Evolutionary conservation across 2,113 vertebrate species (phyloP).

Genomic region (Sciurus niger): DNA sequence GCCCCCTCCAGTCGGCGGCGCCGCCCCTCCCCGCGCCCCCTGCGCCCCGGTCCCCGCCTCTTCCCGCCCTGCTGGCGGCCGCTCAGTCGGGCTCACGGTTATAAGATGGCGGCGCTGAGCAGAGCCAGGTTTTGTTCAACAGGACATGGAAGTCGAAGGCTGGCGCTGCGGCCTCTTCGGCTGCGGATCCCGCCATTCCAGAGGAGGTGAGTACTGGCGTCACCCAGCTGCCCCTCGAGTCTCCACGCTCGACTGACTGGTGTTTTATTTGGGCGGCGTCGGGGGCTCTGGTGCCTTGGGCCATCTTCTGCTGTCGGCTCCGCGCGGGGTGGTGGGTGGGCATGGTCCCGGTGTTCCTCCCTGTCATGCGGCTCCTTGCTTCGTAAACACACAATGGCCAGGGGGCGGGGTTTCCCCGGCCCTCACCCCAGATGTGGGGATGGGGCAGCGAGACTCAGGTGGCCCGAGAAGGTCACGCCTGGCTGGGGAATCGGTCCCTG

Average conservation of each 20-base stretch:
- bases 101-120: conserved; percentile 95
- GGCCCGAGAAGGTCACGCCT: conserved; percentile 79
- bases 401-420: conserved; percentile 38
- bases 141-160: conserved; percentile 84
- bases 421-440: not conserved
- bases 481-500: not conserved
- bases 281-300: not conserved
- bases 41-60: conserved; percentile 70
- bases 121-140: conserved; percentile 87
- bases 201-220: conserved; percentile 94
- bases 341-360: not conserved
- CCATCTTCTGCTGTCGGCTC: not conserved
- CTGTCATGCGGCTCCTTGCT: conserved; percentile 26
- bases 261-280: conserved; percentile 30
- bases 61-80: conserved; percentile 80
- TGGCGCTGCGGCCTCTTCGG: conserved; percentile 82
- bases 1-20: conserved; percentile 71
- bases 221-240: not conserved
- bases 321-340: conserved; percentile 5
- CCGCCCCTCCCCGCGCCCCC: conserved; percentile 80
- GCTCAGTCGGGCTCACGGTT: conserved; percentile 89
- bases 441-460: conserved; percentile 9
- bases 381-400: conserved; percentile 66
- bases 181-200: conserved; percentile 91
- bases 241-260: not conserved